These are phyloP conservation scores for Prionailurus viverrinus DNA, from an alignment of 2,113 vertebrate species.

Conservation along the genomic window DNA sequence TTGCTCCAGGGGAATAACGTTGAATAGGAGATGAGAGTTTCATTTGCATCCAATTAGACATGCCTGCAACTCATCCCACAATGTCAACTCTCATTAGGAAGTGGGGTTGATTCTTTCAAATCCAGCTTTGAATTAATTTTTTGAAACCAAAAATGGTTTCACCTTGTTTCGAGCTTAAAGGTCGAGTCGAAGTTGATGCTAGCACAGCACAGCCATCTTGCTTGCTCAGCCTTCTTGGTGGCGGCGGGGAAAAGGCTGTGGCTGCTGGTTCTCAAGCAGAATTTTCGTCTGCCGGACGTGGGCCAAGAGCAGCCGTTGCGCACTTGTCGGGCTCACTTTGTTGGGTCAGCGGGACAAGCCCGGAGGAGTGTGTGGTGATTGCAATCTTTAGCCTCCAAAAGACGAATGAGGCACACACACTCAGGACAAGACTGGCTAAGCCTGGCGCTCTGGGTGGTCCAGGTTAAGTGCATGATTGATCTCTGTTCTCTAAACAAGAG, in stretches of 20 bases:
- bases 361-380: not conserved
- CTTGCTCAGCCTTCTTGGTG: not conserved
- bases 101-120: not conserved
- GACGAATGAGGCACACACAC: not conserved
- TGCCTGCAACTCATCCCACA: not conserved
- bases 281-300: not conserved
- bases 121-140: constrained; percentile 58
- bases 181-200: not conserved
- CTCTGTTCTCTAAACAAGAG: not conserved
- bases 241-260: not conserved
- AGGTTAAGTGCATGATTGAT: not conserved
- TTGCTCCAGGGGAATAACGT: not conserved
- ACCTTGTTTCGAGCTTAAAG: not conserved
- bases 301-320: not conserved
- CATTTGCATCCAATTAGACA: constrained; percentile 46
- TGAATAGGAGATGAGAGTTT: not conserved
- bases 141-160: constrained; percentile 11
- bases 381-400: not conserved
- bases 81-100: constrained; percentile 12
- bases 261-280: not conserved
- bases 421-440: not conserved
- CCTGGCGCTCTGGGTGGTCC: not conserved
- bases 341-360: not conserved
- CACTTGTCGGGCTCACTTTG: not conserved
- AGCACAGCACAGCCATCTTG: not conserved